A percentile compares a stretch with the other conserved stretches of the same genome.
Evolutionary conservation across 2,888 invertebrate genomes (phyloP).

Genomic region (Hylaea fasciaria): DNA sequence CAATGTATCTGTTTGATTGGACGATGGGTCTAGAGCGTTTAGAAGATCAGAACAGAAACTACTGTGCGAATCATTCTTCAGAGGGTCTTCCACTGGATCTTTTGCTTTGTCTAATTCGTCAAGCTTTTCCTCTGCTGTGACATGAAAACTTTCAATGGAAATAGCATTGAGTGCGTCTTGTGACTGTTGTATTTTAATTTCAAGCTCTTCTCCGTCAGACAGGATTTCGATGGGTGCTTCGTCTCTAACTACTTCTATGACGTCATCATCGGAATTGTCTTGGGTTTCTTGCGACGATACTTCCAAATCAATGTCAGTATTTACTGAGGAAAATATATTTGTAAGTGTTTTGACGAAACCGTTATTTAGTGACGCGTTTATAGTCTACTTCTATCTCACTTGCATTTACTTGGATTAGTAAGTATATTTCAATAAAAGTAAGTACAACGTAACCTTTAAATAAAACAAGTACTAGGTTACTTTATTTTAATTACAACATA

Average conservation of each 20-base stretch:
- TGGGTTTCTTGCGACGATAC: slow-evolving; percentile 43
- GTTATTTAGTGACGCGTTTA: neutral
- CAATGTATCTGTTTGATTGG: neutral
- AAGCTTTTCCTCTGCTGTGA: slow-evolving; percentile 43
- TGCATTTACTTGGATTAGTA: neutral
- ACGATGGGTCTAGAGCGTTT: slow-evolving; percentile 13
- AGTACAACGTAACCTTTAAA: neutral
- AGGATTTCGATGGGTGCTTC: slow-evolving; percentile 78
- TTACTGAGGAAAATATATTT: slow-evolving; percentile 16
- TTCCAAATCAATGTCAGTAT: slow-evolving; percentile 43
- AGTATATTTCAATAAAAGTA: neutral
- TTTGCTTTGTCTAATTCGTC: slow-evolving; percentile 43
- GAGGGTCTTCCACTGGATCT: slow-evolving; percentile 50
- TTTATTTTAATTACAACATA: too few species aligned
- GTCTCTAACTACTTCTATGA: slow-evolving; percentile 77
- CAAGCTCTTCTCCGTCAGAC: slow-evolving; percentile 75
- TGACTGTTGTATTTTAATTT: slow-evolving; percentile 49
- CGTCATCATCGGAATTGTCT: slow-evolving; percentile 74
- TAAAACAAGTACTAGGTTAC: too few species aligned
- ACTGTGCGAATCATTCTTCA: slow-evolving; percentile 43
- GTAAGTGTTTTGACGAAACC: neutral
- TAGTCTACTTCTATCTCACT: neutral
- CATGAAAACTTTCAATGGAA: slow-evolving; percentile 42
- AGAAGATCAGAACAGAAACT: slow-evolving; percentile 35
- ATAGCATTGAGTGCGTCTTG: slow-evolving; percentile 23